Base-by-base conservation (phyloP, 2,113 vertebrate species). In the Gymnogyps californianus region DNA sequence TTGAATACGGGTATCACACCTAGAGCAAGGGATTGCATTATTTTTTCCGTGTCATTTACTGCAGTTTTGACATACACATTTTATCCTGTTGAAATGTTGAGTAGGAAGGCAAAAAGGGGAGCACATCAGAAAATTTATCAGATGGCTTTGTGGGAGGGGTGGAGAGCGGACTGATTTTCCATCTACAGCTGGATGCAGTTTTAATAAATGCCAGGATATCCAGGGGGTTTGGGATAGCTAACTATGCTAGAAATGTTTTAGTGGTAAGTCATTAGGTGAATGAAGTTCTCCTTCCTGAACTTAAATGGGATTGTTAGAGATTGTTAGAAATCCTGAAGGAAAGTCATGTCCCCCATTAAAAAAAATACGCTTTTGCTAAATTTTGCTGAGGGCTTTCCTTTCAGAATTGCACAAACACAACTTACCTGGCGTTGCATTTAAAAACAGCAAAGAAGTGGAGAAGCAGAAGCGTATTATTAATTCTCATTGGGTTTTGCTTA, bases 331-430 rank as follows among this genome's bases (percentile, higher is more conserved):
- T 89, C 61, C 54, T 49, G 42, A 69, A 57, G 44, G 65, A 65
- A 72, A 42, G 9, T 40, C 44, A 69, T 10, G 28, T 29, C 8
- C 14, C 17, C 54, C 42, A 28, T n/a, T 38, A 26, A 51, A 46
- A 75, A 51, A 34, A 13, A 6, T 3, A 5, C 0, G 0, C 19
- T 70, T 57, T 57, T 32, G 34, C 49, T 81, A 28, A 36, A n/a
- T 52, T 64, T 81, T 69, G 28, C 69, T 28, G 55, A 24, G 29
- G 36, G 4, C 29, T 76, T 40, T 55, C 31, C 19, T 46, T 65
- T 76, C 47, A 64, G 42, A 75, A n/a, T 24, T 34, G 31, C 40
- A 52, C 18, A 72, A 78, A 34, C 13, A 32, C 14, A 26, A 25
- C 25, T 54, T 36, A 62, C 9, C 17, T 11, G n/a, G 8, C 2